Evolutionary conservation across 2,797 vertebrate genomes (phyloP).

Genomic region (Mionectes olivaceus): DNA sequence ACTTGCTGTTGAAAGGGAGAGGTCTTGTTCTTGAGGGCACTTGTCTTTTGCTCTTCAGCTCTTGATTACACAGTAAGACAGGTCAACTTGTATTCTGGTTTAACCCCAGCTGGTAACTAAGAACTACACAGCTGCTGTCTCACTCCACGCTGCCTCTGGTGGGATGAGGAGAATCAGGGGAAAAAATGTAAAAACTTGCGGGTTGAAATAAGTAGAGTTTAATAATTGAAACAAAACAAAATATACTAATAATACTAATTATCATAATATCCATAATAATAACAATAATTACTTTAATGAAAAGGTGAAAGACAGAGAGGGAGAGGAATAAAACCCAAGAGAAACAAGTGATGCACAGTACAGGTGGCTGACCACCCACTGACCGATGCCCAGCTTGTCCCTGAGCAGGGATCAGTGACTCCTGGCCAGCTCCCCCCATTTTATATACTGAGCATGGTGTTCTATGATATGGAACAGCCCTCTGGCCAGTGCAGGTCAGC

Average conservation of each 20-base stretch:
- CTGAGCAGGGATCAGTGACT: no score
- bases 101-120: not conserved
- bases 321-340: not conserved
- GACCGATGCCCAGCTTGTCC: not conserved
- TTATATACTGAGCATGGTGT: not conserved
- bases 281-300: not conserved
- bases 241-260: not conserved
- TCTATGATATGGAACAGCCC: not conserved
- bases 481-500: not conserved
- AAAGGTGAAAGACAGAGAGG: not conserved
- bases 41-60: not conserved
- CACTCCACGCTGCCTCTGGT: not conserved
- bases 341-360: not conserved
- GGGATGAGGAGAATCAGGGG: not conserved
- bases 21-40: not conserved
- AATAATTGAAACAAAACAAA: not conserved
- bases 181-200: not conserved
- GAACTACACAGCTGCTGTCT: not conserved
- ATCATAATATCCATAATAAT: not conserved
- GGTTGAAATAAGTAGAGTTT: not conserved
- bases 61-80: not conserved
- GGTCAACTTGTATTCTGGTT: not conserved
- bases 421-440: not conserved
- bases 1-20: not conserved
- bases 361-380: no score